A percentile compares a stretch with the other conserved stretches of the same genome.
These are phyloP conservation scores for Passerculus sandwichensis DNA, from an alignment of 2,797 vertebrate species.

Conservation along the genomic window DNA sequence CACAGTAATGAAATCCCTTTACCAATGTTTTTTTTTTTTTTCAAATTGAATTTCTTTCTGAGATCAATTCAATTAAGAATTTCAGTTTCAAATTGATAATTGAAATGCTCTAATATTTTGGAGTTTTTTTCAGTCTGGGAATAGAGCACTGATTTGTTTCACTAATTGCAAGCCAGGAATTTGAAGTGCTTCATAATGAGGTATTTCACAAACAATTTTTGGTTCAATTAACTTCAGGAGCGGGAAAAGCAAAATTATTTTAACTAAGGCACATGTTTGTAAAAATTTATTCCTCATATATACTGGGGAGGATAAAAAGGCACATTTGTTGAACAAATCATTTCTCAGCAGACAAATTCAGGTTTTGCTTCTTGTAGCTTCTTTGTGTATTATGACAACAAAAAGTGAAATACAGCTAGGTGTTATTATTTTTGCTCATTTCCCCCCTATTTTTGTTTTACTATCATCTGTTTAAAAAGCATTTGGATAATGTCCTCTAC, in stretches of 20 bases:
- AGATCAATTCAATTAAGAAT: background rate
- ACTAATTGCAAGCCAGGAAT: background rate
- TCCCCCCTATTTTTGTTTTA: accelerated
- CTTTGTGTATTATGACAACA: background rate
- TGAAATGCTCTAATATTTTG: background rate
- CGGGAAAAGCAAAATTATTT: background rate
- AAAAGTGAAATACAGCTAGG: background rate
- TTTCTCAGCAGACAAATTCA: background rate
- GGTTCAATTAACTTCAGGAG: background rate
- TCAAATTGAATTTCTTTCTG: background rate
- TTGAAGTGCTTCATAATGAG: background rate
- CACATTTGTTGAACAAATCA: background rate
- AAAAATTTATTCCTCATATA: background rate
- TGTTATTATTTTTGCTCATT: background rate
- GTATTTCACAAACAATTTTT: background rate
- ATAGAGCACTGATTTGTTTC: background rate
- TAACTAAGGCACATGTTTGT: background rate
- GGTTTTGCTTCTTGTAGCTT: background rate
- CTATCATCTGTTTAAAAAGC: background rate
- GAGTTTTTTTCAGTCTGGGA: background rate
- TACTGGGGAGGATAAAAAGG: background rate
- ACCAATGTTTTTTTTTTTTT: background rate
- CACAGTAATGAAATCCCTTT: background rate
- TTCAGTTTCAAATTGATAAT: background rate
- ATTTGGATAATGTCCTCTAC: background rate